Evolutionary conservation across 2,797 vertebrate genomes (phyloP).

Genomic region (Catostomus latipinnis): DNA sequence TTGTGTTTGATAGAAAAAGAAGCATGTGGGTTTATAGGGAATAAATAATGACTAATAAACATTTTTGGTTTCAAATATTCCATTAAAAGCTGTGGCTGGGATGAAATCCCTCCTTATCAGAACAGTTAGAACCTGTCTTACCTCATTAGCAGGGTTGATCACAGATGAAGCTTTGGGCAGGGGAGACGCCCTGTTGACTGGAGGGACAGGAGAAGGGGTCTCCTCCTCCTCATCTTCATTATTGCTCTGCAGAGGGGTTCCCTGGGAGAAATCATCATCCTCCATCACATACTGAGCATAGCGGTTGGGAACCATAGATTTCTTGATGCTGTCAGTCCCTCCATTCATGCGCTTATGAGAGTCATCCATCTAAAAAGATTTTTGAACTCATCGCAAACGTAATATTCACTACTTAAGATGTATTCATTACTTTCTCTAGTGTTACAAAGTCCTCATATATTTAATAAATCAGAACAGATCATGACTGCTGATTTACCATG

Average conservation of each 20-base stretch:
- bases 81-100: neutral
- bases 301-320: slow-evolving; percentile 70
- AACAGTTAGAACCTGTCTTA: slow-evolving; percentile 34
- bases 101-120: neutral
- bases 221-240: slow-evolving; percentile 74
- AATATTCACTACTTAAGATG: neutral
- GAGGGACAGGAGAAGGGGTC: slow-evolving; percentile 53
- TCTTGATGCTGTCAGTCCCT: slow-evolving; percentile 68
- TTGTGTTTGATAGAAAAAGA: no score
- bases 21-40: no score
- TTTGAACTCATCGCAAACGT: neutral
- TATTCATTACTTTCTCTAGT: neutral
- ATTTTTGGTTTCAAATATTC: no score
- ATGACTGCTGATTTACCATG: neutral
- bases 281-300: slow-evolving; percentile 77
- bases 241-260: slow-evolving; percentile 72
- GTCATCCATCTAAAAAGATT: slow-evolving; percentile 80
- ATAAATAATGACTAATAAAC: no score
- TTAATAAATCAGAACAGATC: neutral
- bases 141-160: slow-evolving; percentile 68
- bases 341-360: slow-evolving; percentile 85
- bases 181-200: slow-evolving; percentile 58
- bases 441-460: neutral
- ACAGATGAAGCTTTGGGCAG: slow-evolving; percentile 47
- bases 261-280: slow-evolving; percentile 71